These are phyloP conservation scores for Otolemur garnettii DNA, from an alignment of 2,113 vertebrate genomes.

Conservation along the genomic window DNA sequence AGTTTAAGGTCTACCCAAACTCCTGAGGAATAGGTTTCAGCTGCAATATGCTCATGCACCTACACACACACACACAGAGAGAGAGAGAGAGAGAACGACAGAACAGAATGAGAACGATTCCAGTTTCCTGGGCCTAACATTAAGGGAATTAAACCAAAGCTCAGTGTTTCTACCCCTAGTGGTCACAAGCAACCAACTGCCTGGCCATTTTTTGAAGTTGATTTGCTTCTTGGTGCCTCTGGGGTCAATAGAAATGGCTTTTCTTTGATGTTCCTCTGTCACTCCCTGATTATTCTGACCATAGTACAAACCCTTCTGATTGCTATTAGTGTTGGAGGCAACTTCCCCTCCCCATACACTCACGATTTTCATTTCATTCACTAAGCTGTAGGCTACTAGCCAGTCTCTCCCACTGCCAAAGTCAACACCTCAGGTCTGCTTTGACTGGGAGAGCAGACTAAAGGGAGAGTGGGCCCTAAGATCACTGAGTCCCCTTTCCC, in stretches of 20 bases:
- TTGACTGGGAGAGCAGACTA: conserved; percentile 67
- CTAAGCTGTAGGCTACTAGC: conserved; percentile 33
- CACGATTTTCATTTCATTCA: conserved; percentile 74
- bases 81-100: neutral
- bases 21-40: neutral
- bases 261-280: neutral
- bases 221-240: neutral
- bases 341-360: conserved; percentile 18
- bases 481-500: neutral
- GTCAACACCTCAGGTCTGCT: conserved; percentile 63
- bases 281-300: neutral
- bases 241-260: neutral
- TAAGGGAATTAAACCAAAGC: neutral
- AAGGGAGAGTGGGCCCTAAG: neutral
- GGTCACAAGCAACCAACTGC: conserved; percentile 1
- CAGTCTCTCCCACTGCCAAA: conserved; percentile 49
- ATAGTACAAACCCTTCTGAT: conserved; percentile 25
- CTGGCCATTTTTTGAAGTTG: neutral
- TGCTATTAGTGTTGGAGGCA: conserved; percentile 51
- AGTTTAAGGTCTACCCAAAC: neutral
- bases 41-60: neutral
- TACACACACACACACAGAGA: neutral
- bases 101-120: neutral
- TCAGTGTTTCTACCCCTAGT: neutral
- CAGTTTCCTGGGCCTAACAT: neutral